These are phyloP conservation scores for Chaetodon trifasciatus DNA, from an alignment of 2,797 vertebrate genomes.

Conservation along the genomic window DNA sequence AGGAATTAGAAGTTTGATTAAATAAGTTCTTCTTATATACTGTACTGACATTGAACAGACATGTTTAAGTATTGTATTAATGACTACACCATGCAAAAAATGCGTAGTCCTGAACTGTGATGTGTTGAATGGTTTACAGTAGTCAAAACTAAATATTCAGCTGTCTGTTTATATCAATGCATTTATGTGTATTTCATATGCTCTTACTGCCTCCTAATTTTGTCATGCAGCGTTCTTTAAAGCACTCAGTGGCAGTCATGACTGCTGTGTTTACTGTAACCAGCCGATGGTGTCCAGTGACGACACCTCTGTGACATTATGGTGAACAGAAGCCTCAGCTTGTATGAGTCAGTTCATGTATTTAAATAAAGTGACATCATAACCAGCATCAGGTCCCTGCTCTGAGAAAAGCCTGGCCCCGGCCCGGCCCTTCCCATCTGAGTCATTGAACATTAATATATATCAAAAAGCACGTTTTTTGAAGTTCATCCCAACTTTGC, in stretches of 20 bases:
- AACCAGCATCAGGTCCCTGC: slow-evolving; percentile 61
- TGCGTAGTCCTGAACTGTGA: neutral
- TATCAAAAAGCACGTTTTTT: slow-evolving; percentile 66
- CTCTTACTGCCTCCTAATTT: neutral
- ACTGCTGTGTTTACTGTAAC: slow-evolving; percentile 62
- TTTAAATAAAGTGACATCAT: slow-evolving; percentile 69
- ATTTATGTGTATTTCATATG: neutral
- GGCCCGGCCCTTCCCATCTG: slow-evolving; percentile 10
- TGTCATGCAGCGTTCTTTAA: neutral
- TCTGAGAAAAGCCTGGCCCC: slow-evolving; percentile 16
- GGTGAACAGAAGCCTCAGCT: slow-evolving; percentile 58
- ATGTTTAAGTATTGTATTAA: neutral
- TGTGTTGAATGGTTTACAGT: neutral
- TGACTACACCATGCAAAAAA: neutral
- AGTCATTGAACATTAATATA: slow-evolving; percentile 49
- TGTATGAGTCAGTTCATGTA: slow-evolving; percentile 54
- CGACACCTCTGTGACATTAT: slow-evolving; percentile 59
- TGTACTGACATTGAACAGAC: too few species aligned
- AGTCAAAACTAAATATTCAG: neutral
- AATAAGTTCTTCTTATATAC: too few species aligned
- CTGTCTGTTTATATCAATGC: neutral
- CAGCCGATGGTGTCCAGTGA: slow-evolving; percentile 37
- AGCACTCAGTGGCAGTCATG: slow-evolving; percentile 43
- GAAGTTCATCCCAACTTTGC: slow-evolving; percentile 5
- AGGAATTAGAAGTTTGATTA: too few species aligned